Evolutionary conservation across 2,888 invertebrate species (phyloP).

Genomic region (Nasonovia ribisnigri): DNA sequence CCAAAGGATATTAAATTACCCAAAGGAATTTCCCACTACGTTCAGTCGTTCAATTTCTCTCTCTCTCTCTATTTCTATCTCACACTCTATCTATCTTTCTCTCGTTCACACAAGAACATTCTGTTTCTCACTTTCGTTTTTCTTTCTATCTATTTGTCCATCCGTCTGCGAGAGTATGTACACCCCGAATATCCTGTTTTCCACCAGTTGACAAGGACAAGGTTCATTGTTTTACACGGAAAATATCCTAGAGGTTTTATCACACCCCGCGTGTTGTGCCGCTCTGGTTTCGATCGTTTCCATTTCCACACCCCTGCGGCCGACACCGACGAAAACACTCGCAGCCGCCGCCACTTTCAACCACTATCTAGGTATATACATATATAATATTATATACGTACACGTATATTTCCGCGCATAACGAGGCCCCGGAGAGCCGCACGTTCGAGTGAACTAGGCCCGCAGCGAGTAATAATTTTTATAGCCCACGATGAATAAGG

Average conservation of each 20-base stretch:
- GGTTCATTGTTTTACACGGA: constrained; percentile 35
- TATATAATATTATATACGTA: not conserved
- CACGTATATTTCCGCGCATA: not conserved
- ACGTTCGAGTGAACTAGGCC: not conserved
- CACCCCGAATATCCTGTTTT: not conserved
- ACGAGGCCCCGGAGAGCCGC: constrained; percentile 42
- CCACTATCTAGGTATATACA: not conserved
- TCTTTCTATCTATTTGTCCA: not conserved
- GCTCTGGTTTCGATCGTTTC: constrained; percentile 26
- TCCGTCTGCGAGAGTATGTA: not conserved
- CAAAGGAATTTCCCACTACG: constrained; percentile 52
- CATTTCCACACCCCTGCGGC: constrained; percentile 30
- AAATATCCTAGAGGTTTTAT: constrained; percentile 44
- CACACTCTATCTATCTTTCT: not conserved
- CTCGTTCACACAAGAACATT: not conserved
- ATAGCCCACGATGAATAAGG: constrained; percentile 13
- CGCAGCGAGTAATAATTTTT: constrained; percentile 34
- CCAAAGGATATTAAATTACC: constrained; percentile 64
- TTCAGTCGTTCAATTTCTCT: not conserved
- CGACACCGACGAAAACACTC: not conserved
- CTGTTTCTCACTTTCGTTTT: not conserved
- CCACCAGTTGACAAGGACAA: constrained; percentile 28
- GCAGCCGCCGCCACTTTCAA: not conserved
- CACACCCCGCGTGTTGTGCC: not conserved
- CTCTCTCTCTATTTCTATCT: not conserved